These are phyloP conservation scores for Holacanthella duospinosa DNA, from an alignment of 2,888 invertebrate species.

Conservation along the genomic window DNA sequence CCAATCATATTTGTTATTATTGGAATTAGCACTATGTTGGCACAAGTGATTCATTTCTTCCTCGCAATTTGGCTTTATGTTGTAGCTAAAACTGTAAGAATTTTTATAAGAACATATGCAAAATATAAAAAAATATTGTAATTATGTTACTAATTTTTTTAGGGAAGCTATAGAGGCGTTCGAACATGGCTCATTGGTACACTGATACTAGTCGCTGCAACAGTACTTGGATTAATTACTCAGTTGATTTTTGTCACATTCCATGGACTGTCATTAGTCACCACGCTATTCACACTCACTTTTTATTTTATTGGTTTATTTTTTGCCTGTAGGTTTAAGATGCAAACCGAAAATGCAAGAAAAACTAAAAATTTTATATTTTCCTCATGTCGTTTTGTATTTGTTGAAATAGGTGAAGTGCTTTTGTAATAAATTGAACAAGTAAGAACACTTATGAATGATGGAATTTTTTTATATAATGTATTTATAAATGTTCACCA, in stretches of 20 bases:
- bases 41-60: neutral
- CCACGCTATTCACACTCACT: neutral
- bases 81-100: constrained; percentile 1
- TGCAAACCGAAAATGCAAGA: neutral
- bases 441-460: too few relatives aligned
- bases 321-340: neutral
- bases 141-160: neutral
- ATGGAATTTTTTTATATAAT: too few relatives aligned
- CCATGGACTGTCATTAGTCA: neutral
- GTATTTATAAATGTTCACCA: too few relatives aligned
- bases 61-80: neutral
- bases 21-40: neutral
- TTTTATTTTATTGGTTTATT: neutral
- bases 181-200: neutral
- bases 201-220: neutral
- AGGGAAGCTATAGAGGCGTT: neutral
- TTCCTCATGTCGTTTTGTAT: too few relatives aligned
- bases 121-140: neutral
- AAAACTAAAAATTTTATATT: neutral
- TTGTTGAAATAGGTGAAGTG: neutral
- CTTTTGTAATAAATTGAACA: too few relatives aligned
- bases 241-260: neutral
- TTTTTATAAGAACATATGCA: neutral
- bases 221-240: neutral
- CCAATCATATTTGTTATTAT: neutral